Evolutionary conservation across 2,888 invertebrate species (phyloP).

Genomic region (Athripsodes cinereus): DNA sequence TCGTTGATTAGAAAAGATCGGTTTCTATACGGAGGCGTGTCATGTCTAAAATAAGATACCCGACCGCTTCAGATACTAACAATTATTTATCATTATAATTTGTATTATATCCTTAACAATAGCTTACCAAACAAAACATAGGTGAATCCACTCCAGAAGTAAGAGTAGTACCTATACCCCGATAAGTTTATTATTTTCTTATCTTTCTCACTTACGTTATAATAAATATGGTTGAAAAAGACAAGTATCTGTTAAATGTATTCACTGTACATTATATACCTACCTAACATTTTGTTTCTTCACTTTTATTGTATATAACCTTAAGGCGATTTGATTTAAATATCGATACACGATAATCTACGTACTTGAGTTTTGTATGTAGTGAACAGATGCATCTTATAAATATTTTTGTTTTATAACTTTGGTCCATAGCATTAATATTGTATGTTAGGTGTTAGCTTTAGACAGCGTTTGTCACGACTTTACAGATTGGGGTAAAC

Average conservation of each 20-base stretch:
- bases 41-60: background rate
- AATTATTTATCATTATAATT: conserved; percentile 19
- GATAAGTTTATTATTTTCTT: background rate
- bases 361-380: background rate
- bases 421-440: background rate
- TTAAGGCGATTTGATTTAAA: background rate
- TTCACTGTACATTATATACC: background rate
- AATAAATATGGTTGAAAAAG: background rate
- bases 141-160: background rate
- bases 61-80: conserved; percentile 23
- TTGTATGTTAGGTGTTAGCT: conserved; percentile 1
- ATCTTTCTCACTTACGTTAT: background rate
- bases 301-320: background rate
- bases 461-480: background rate
- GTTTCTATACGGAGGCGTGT: conserved; percentile 8
- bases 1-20: conserved; percentile 25
- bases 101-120: conserved; percentile 23
- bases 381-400: conserved; percentile 1
- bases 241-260: background rate
- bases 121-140: conserved; percentile 3
- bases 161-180: background rate
- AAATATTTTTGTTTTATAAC: background rate
- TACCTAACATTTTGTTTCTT: background rate
- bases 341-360: background rate
- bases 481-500: background rate